Conservation (phyloP, 2,113 vertebrate genomes). For the Cheirogaleus medius region DNA sequence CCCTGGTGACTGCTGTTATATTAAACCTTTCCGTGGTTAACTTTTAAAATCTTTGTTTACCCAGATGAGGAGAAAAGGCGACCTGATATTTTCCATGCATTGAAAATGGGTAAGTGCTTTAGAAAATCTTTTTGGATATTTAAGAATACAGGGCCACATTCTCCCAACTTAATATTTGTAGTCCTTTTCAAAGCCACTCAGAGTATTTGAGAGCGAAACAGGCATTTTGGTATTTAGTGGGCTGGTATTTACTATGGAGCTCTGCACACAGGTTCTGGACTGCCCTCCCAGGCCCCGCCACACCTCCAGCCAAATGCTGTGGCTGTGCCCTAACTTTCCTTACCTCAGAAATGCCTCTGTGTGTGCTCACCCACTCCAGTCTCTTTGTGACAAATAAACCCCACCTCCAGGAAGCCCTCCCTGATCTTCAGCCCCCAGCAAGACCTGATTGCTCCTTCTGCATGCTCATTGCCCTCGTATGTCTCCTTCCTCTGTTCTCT, state of each 20-base stretch:
- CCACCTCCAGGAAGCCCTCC: neutral
- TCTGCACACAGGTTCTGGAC: neutral
- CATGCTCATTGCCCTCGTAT: neutral
- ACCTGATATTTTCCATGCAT: conserved; percentile 95
- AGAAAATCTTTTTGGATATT: neutral
- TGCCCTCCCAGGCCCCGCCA: neutral
- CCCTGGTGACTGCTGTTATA: neutral
- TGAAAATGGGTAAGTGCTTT: conserved; percentile 92
- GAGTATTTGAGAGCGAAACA: neutral
- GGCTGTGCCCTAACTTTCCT: neutral
- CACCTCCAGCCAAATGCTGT: neutral
- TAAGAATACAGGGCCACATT: neutral
- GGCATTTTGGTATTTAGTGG: neutral
- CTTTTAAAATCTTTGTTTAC: conserved; percentile 71
- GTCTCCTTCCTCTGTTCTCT: neutral
- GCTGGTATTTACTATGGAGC: neutral
- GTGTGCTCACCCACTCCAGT: neutral
- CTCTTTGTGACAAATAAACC: neutral
- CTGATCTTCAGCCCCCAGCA: neutral
- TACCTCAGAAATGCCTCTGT: neutral
- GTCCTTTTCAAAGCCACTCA: neutral
- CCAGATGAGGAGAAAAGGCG: conserved; percentile 94
- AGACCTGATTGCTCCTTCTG: neutral
- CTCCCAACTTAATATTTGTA: neutral
- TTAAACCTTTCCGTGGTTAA: conserved; percentile 1